These are phyloP conservation scores for Stylophora pistillata DNA, from an alignment of 64 coral and sea anemone genomes.

Conservation along the genomic window DNA sequence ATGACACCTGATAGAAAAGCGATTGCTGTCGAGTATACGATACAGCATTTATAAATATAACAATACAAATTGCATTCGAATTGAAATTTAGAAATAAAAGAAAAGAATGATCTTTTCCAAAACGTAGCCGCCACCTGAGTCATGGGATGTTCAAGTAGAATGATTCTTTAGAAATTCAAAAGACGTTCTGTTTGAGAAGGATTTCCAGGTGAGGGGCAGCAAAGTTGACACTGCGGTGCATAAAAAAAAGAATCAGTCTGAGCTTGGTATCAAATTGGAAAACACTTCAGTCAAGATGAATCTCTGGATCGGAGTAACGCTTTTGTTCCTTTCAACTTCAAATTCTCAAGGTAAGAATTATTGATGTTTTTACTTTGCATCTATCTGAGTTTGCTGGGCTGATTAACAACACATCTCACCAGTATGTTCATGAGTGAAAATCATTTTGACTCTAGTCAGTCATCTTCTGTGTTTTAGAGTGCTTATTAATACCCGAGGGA, in stretches of 20 bases:
- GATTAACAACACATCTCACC: no score
- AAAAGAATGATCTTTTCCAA: background rate
- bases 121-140: background rate
- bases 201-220: background rate
- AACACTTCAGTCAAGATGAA: background rate
- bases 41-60: no score
- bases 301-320: conserved; percentile 7
- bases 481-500: no score
- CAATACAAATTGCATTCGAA: background rate
- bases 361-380: background rate
- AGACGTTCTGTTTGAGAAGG: background rate
- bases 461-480: no score
- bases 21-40: no score
- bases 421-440: no score
- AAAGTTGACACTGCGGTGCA: background rate
- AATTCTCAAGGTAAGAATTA: background rate
- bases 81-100: background rate
- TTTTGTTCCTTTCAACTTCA: background rate
- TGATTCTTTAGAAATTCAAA: background rate
- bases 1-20: no score
- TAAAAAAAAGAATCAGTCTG: background rate
- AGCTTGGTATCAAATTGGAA: background rate
- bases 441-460: no score
- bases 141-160: background rate
- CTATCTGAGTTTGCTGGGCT: no score